phyloP scores from a whole-genome alignment of 2,888 invertebrate genomes.

The Synergus japonicus region DNA sequence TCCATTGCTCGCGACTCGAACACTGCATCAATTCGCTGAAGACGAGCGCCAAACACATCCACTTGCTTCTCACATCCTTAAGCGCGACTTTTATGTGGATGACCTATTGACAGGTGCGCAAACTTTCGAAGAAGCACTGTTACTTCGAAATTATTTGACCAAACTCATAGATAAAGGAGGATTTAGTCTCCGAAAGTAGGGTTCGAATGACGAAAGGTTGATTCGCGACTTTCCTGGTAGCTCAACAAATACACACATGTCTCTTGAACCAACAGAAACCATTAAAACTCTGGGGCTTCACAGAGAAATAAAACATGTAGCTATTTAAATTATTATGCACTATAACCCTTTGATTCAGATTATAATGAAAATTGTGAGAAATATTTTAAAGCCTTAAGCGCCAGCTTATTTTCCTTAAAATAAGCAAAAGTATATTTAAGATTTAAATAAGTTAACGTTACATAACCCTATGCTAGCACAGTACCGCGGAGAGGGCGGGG shows the following conservation, averaged over 20 bases:
- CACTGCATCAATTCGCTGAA: slow-evolving; percentile 6
- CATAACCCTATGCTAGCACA: too few species aligned
- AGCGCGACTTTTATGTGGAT: slow-evolving; percentile 5
- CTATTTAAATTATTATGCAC: too few species aligned
- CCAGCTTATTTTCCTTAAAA: too few species aligned
- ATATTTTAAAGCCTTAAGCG: too few species aligned
- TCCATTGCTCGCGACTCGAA: slow-evolving; percentile 45
- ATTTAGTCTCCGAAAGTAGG: neutral
- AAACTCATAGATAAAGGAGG: neutral
- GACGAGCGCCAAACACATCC: neutral
- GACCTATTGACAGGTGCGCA: neutral
- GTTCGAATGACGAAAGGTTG: neutral
- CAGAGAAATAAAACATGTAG: too few species aligned
- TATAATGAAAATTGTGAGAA: too few species aligned
- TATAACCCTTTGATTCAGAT: too few species aligned
- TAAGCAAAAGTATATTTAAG: too few species aligned
- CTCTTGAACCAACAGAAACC: neutral
- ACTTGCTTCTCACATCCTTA: neutral
- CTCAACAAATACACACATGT: neutral
- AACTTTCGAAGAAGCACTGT: slow-evolving; percentile 9
- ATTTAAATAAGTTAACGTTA: too few species aligned
- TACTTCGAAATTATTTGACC: neutral
- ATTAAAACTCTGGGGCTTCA: neutral
- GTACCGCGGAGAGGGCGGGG: too few species aligned
- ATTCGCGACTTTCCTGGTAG: neutral